These are phyloP conservation scores for Agrotis puta DNA, from an alignment of 2,888 invertebrate genomes.

Conservation along the genomic window DNA sequence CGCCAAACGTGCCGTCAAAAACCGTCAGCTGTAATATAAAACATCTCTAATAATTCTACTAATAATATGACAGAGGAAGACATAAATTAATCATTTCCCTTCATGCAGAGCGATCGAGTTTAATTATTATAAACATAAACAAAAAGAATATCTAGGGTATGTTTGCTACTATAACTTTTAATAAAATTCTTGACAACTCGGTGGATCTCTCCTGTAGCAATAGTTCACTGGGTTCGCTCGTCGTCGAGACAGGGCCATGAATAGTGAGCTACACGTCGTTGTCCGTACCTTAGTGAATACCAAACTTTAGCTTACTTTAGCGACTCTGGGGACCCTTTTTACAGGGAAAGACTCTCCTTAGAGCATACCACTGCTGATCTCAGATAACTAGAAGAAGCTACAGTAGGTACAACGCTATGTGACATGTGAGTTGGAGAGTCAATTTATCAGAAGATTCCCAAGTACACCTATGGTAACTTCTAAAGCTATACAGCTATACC, in stretches of 20 bases:
- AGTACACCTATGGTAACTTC: no score
- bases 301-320: no score
- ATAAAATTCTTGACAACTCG: not conserved
- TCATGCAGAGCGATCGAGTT: slow-evolving; percentile 29
- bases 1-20: no score
- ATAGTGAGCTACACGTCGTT: no score
- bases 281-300: no score
- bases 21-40: slow-evolving; percentile 44
- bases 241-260: not conserved
- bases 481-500: slow-evolving; percentile 14
- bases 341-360: no score
- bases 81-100: slow-evolving; percentile 51
- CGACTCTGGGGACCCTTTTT: no score
- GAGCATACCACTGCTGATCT: not conserved
- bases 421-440: not conserved
- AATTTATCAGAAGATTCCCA: not conserved
- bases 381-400: not conserved
- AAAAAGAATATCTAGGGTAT: slow-evolving; percentile 8
- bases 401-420: no score
- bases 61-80: slow-evolving; percentile 49
- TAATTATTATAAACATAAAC: slow-evolving; percentile 27
- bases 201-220: not conserved
- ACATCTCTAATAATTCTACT: slow-evolving; percentile 37
- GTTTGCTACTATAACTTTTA: slow-evolving; percentile 2
- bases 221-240: not conserved